These are phyloP conservation scores for Caenorhabditis angaria DNA, from an alignment of 2,888 invertebrate genomes.

Conservation along the genomic window DNA sequence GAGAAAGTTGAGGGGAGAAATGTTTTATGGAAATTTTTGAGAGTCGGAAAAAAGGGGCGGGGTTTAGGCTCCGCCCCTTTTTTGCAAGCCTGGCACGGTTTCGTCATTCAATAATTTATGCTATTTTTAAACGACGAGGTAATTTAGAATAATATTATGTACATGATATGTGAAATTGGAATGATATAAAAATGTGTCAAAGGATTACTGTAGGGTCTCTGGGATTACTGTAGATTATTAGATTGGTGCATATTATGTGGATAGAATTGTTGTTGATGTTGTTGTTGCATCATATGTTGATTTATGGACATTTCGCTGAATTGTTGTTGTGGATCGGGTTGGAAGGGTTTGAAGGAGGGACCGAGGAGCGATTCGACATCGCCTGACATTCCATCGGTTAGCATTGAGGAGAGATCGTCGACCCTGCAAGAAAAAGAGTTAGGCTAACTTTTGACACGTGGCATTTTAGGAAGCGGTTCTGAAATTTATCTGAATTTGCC, in stretches of 20 bases:
- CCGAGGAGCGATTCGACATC: conserved; percentile 69
- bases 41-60: too few species aligned
- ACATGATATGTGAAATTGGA: not conserved
- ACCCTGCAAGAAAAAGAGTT: conserved; percentile 59
- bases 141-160: not conserved
- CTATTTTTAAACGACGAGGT: too few species aligned
- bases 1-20: too few species aligned
- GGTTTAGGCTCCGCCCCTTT: too few species aligned
- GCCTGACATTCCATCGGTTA: conserved; percentile 52
- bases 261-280: not conserved
- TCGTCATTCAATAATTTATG: too few species aligned
- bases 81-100: too few species aligned
- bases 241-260: not conserved
- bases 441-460: not conserved
- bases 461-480: not conserved
- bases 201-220: not conserved
- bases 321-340: not conserved
- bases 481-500: too few species aligned
- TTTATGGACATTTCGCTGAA: not conserved
- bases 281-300: not conserved
- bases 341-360: conserved; percentile 54
- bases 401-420: conserved; percentile 64
- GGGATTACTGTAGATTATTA: not conserved
- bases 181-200: not conserved
- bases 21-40: too few species aligned